Evolutionary conservation across 2,113 vertebrate genomes (phyloP).

Genomic region (Miniopterus natalensis): DNA sequence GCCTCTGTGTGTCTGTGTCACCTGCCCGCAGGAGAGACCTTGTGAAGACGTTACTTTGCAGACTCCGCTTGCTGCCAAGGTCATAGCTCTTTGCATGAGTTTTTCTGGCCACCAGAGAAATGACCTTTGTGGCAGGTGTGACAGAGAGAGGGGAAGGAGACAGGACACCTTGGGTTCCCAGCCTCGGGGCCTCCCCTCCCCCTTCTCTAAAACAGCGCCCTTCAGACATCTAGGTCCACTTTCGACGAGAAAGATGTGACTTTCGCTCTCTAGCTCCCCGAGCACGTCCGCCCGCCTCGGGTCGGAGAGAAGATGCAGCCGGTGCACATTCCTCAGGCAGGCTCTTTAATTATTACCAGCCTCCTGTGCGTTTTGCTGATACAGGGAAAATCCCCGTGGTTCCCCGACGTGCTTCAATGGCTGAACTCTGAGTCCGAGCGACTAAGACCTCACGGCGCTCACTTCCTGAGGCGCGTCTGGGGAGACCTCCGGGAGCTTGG

Average conservation of each 20-base stretch:
- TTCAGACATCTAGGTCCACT: background rate
- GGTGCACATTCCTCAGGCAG: conserved; percentile 62
- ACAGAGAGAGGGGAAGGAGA: background rate
- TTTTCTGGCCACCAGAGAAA: background rate
- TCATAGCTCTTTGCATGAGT: background rate
- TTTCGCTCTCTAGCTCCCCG: conserved; percentile 13
- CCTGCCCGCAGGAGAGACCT: too few relatives aligned
- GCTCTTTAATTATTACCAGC: conserved; percentile 67
- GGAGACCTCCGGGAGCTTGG: background rate
- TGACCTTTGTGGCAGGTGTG: background rate
- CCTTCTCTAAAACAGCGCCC: background rate
- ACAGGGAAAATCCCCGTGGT: conserved; percentile 68
- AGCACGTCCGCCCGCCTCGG: background rate
- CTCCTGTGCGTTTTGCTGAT: conserved; percentile 22
- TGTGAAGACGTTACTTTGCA: background rate
- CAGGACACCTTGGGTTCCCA: background rate
- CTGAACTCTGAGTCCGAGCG: background rate
- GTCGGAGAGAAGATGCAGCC: conserved; percentile 44
- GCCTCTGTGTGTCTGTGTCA: background rate
- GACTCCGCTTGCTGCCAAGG: background rate
- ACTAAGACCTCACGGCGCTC: background rate
- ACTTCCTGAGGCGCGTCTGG: background rate
- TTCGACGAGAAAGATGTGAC: background rate
- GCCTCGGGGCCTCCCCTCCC: too few relatives aligned
- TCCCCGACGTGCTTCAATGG: background rate